Evolutionary conservation across 2,113 vertebrate genomes (phyloP).

Genomic region (Elephantulus edwardii): DNA sequence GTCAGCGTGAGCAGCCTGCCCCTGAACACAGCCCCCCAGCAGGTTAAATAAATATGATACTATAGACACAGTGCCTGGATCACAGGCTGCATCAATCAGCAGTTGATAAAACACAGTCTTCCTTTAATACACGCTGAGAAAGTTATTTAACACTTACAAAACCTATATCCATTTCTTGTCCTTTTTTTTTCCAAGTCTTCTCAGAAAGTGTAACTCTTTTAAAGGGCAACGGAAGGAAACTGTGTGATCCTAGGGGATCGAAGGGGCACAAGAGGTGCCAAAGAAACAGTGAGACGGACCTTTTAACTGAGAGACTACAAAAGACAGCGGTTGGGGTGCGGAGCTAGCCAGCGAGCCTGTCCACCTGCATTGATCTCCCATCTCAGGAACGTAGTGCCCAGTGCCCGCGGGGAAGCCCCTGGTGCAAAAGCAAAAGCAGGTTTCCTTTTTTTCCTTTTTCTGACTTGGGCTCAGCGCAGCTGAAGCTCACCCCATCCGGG

Average conservation of each 20-base stretch:
- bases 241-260: slow-evolving; percentile 56
- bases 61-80: slow-evolving; percentile 92
- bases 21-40: slow-evolving; percentile 92
- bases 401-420: slow-evolving; percentile 32
- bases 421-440: slow-evolving; percentile 18
- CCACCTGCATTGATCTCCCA: neutral
- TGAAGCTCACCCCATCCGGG: too few relatives aligned
- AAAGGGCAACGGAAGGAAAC: slow-evolving; percentile 71
- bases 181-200: slow-evolving; percentile 70
- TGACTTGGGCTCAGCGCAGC: neutral
- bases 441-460: too few relatives aligned
- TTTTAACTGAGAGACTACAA: slow-evolving; percentile 18
- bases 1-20: slow-evolving; percentile 91
- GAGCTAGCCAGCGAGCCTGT: neutral
- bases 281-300: slow-evolving; percentile 59
- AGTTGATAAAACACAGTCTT: slow-evolving; percentile 90
- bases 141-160: slow-evolving; percentile 90
- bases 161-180: slow-evolving; percentile 77
- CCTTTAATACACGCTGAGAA: slow-evolving; percentile 89
- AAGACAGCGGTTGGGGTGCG: neutral
- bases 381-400: slow-evolving; percentile 40
- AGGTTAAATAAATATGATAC: slow-evolving; percentile 99
- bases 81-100: slow-evolving; percentile 93
- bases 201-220: slow-evolving; percentile 85
- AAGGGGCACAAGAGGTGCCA: slow-evolving; percentile 70